Base-by-base conservation (phyloP, 2,113 vertebrate species). In the Phylloscopus whistleri region DNA sequence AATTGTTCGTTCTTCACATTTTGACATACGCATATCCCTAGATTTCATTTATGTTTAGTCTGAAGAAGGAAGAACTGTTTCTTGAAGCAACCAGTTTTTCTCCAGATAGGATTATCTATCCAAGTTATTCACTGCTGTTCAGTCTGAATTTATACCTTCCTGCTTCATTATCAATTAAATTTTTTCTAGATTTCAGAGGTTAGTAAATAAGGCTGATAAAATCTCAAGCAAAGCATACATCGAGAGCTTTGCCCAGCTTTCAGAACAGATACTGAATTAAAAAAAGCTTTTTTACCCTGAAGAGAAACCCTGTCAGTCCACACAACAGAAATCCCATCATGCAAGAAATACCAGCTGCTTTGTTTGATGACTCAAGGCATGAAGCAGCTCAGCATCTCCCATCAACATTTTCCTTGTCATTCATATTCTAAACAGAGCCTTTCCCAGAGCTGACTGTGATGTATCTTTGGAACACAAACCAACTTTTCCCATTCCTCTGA, bases 261-360 rank as follows among this genome's bases (percentile, higher is more conserved):
- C 66, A 83, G 43, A 84, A 95, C 2, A 7, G 28, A 83, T 83
- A 66, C 31, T 69, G 35, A 66, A 68, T 41, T 49, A 21, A 90
- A 89, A 48, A 66, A 51, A 49, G n/a, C 17, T 35, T 73, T 85
- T 94, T 43, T 76, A 81, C 58, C 62, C 81, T 76, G 70, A 79
- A 89, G 83, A 96, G 64, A 91, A 94, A 87, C 21, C 14, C 66
- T 82, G 74, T 76, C 87, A 82, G 62, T 85, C 66, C 77, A 79
- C 64, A 95, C 60, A 95, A 56, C 62, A 78, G 70, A 87, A 82
- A 76, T 53, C 59, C 69, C 67, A 79, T 89, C 66, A 82, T 1
- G 3, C 59, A 89, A 87, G 81, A 76, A 95, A 67, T 26, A 94
- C 91, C 91, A 95, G 84, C 84, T 96, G 87, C 88, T 95, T 70